Conservation (phyloP, 2,797 vertebrate species). For the Hippocampus kuda region DNA sequence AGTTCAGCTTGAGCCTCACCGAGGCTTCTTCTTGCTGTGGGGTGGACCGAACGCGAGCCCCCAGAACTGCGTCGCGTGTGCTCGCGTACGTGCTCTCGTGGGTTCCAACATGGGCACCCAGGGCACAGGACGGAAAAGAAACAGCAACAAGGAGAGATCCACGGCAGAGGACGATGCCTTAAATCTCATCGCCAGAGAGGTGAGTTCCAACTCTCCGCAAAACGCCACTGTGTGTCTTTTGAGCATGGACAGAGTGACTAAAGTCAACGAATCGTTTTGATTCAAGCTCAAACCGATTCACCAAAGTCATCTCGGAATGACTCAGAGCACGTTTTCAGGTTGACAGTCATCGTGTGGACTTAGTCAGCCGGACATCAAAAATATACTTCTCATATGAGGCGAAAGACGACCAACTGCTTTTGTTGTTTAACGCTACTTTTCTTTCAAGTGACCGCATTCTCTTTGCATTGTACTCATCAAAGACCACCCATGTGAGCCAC, state of each 20-base stretch:
- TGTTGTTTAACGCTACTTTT: background rate
- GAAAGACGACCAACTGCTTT: background rate
- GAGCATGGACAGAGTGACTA: background rate
- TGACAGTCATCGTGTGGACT: background rate
- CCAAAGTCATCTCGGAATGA: background rate
- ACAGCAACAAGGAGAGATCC: conserved; percentile 77
- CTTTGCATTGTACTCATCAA: background rate
- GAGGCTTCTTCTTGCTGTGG: background rate
- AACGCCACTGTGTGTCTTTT: no score
- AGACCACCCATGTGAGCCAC: background rate
- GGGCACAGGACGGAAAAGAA: conserved; percentile 80
- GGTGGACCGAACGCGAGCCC: background rate
- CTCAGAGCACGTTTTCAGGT: background rate
- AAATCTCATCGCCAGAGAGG: conserved; percentile 87
- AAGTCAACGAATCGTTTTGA: background rate
- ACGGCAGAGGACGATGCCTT: conserved; percentile 88
- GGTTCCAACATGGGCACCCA: conserved; percentile 75
- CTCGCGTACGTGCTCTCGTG: background rate
- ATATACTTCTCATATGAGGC: background rate
- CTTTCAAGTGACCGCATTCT: no score
- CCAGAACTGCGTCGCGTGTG: background rate
- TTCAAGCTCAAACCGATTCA: background rate
- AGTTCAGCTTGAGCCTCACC: background rate
- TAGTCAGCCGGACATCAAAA: background rate
- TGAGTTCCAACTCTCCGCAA: conserved; percentile 41